Evolutionary conservation across 2,113 vertebrate species (phyloP), one percentile per base, ranked within the genome.

Genomic region (Paramormyrops kingsleyae): DNA sequence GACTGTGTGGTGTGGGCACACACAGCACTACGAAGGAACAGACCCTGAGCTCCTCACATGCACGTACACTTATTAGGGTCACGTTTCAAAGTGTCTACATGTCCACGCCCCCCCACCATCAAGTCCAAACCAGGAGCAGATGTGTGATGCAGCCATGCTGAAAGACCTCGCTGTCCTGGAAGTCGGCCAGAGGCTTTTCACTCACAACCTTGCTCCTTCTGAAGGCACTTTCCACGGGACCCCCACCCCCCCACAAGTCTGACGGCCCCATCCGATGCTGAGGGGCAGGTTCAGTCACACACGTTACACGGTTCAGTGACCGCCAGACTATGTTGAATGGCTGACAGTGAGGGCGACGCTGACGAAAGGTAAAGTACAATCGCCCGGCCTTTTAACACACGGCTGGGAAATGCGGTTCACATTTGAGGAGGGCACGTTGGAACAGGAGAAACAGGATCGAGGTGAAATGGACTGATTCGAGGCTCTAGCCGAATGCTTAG

Each of bases 91-190:
- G 87, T 62, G 53, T 42, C n/a, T 59, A 59, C 31, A 39, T 44
- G 50, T 9, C 35, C 56, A 53, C 2, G 19, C 39, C 19, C 9
- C 86, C 91, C 93, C 92, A 91, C 93, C 93, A 91, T 31, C 92
- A 92, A 90, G 93, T 94, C 94, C 95, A 96, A 96, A 97, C 95
- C 94, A 96, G 94, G 93, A 96, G 94, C 96, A 96, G 96, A 96
- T 96, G 96, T 96, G 93, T 94, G 94, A 93, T 90, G 94, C 94
- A 94, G 94, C 95, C 90, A 93, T 92, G 94, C 94, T 97, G 96
- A 96, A 97, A 97, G 95, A 95, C 95, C 95, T 95, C 94, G 96
- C 96, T 97, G 96, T 97, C 96, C 96, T 97, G 96, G 96, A 96
- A 93, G 91, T 90, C 94, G 94, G 95, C 96, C 96, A 96, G 95